Evolutionary conservation across 2,888 invertebrate species (phyloP), one percentile per base, ranked within the genome.

Genomic region (Phasia obesa): DNA sequence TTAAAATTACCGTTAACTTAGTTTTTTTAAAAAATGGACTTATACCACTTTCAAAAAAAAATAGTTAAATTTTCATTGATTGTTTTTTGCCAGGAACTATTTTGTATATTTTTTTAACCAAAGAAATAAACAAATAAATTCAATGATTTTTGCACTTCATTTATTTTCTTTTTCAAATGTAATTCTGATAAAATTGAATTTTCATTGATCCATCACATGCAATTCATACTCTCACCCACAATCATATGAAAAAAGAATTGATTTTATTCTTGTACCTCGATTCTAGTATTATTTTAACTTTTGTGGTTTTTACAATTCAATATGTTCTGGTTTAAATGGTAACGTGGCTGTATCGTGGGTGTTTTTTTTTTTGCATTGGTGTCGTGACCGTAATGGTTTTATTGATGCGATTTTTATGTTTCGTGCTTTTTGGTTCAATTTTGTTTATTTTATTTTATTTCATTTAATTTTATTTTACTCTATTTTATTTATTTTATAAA

Each of bases 211-310:
- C 62, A 27, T 44, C 62, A 62, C 70, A 81, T 57, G 70, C 57
- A 57, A 73, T 67, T 49, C 38, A 44, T 49, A 15, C 17, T 35
- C 31, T 21, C 17, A n/a, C 9, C 35, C 23, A 23, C 38, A 38
- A 59, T 59, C 21, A 25, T 2, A 62, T 44, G 44, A 38, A 67
- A 62, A 76, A 70, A 51, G 67, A 81, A 76, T 65, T 71, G 73
- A 79, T 73, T 73, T 60, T 64, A 55, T 70, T 65, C 44, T 55
- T 53, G 42, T 44, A 47, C 42, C 60, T 60, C 7, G 19, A 70
- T 44, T 38, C 17, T 31, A 17, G n/a, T 42, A 55, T 49, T 59
- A 42, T 60, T 60, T 5, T 44, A 76, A 69, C 53, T 76, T 3
- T 51, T 76, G 76, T 25, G 78, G 71, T 71, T 59, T 59, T 25